Percentiles rank a stretch among this genome's conserved stretches.
phyloP scores from a whole-genome alignment of 92 coral and sea anemone genomes.

The Blastomussa wellsi region DNA sequence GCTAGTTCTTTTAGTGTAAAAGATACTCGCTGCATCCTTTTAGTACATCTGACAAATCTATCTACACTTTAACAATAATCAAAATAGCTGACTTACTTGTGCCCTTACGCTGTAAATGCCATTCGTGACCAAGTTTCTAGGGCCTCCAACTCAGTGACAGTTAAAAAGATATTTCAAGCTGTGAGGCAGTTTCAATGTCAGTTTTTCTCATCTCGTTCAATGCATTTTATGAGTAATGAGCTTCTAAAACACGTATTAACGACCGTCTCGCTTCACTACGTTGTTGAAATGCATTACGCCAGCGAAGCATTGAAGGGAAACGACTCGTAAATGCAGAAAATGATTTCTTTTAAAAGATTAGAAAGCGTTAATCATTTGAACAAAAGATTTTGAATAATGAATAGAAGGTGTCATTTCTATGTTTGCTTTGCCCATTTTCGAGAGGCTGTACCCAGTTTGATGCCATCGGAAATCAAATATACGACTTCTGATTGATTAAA shows the following conservation, averaged over 20 bases:
- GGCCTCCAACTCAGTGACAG: not conserved
- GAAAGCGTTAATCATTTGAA: conserved; percentile 33
- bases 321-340: conserved; percentile 7
- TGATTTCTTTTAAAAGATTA: conserved; percentile 32
- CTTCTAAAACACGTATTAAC: conserved; percentile 3
- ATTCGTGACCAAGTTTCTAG: conserved; percentile 5
- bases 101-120: not conserved
- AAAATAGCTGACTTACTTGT: conserved; percentile 6
- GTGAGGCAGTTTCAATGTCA: not conserved
- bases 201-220: conserved; percentile 20
- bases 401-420: conserved; percentile 31
- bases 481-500: conserved; percentile 7
- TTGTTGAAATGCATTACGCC: conserved; percentile 16
- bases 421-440: conserved; percentile 25
- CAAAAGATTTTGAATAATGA: conserved; percentile 36
- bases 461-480: conserved; percentile 11
- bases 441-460: conserved; percentile 7
- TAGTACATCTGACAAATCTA: not conserved
- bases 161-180: conserved; percentile 16
- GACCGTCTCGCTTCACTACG: conserved; percentile 13
- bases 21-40: not conserved
- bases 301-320: conserved; percentile 7
- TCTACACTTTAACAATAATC: not conserved
- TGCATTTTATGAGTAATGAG: conserved; percentile 29
- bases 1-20: not conserved